Percentiles rank a stretch among this genome's conserved stretches.
Evolutionary conservation across 2,113 vertebrate species (phyloP).

Genomic region (Xenopus borealis): DNA sequence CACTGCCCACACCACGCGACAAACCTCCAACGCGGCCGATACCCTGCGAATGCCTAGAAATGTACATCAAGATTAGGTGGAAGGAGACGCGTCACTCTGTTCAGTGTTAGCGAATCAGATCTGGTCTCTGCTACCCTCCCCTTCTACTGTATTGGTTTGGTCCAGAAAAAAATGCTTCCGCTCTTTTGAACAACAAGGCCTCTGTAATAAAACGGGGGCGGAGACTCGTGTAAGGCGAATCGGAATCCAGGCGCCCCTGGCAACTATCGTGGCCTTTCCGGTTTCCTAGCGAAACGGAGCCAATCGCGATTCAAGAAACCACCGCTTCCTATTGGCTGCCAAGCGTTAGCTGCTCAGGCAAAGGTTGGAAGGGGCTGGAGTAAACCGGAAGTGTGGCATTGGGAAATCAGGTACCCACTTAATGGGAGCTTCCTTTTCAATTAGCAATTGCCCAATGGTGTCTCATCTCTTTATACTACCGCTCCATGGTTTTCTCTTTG

Average conservation of each 20-base stretch:
- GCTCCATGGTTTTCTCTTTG: no score
- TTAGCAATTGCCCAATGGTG: no score
- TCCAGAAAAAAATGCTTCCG: background rate
- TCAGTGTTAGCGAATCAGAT: conserved; percentile 6
- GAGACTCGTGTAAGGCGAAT: background rate
- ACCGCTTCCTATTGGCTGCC: no score
- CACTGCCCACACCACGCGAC: background rate
- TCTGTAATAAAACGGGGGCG: background rate
- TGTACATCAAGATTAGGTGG: conserved; percentile 22
- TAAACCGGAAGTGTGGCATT: background rate
- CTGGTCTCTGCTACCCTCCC: background rate
- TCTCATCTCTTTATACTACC: no score
- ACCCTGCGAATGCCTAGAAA: conserved; percentile 13
- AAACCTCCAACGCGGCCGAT: conserved; percentile 30
- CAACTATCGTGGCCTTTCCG: background rate
- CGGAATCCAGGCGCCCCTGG: background rate
- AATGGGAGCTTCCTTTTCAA: no score
- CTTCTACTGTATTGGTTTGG: conserved; percentile 17
- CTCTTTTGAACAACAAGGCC: conserved; percentile 14
- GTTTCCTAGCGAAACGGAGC: background rate
- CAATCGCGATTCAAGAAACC: background rate
- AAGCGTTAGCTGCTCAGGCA: no score
- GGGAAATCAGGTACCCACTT: background rate
- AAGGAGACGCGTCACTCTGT: conserved; percentile 25
- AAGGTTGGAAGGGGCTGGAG: no score